phyloP scores from a whole-genome alignment of 64 coral and sea anemone genomes.

The Cladopsammia gracilis region DNA sequence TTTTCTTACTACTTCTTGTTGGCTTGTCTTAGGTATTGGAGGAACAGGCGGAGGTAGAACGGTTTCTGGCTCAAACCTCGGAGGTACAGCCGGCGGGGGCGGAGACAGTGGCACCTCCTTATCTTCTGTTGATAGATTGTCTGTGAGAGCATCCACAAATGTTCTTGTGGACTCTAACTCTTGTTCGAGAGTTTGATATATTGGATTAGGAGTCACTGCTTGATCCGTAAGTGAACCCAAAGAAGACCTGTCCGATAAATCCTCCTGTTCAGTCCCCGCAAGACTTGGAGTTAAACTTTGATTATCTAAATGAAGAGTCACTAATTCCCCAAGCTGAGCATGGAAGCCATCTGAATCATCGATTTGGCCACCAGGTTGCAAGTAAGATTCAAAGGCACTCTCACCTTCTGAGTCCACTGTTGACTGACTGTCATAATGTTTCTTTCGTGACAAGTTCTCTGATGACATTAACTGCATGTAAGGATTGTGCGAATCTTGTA shows the following conservation, averaged over 20 bases:
- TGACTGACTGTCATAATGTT: slow-evolving; percentile 67
- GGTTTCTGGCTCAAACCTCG: slow-evolving; percentile 51
- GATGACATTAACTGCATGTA: slow-evolving; percentile 80
- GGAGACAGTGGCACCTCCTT: neutral
- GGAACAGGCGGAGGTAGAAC: slow-evolving; percentile 11
- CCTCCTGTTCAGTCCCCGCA: slow-evolving; percentile 6
- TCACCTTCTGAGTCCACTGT: slow-evolving; percentile 74
- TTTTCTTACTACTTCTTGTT: slow-evolving; percentile 46
- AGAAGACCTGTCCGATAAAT: slow-evolving; percentile 6
- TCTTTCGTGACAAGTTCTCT: slow-evolving; percentile 41
- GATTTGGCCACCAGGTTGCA: slow-evolving; percentile 18
- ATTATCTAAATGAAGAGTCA: slow-evolving; percentile 23
- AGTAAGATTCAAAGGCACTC: slow-evolving; percentile 41
- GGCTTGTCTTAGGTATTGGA: slow-evolving; percentile 34
- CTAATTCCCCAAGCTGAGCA: slow-evolving; percentile 43
- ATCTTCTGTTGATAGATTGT: neutral
- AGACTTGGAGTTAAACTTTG: slow-evolving; percentile 23
- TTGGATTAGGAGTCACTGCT: slow-evolving; percentile 7
- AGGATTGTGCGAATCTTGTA: slow-evolving; percentile 79
- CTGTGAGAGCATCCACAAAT: neutral
- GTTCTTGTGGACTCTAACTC: neutral
- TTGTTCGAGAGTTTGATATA: slow-evolving; percentile 41
- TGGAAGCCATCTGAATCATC: slow-evolving; percentile 3
- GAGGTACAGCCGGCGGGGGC: slow-evolving; percentile 76
- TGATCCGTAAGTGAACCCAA: slow-evolving; percentile 4